These are phyloP conservation scores for Thamnophis sirtalis DNA, from an alignment of 2,113 vertebrate species.

Conservation along the genomic window DNA sequence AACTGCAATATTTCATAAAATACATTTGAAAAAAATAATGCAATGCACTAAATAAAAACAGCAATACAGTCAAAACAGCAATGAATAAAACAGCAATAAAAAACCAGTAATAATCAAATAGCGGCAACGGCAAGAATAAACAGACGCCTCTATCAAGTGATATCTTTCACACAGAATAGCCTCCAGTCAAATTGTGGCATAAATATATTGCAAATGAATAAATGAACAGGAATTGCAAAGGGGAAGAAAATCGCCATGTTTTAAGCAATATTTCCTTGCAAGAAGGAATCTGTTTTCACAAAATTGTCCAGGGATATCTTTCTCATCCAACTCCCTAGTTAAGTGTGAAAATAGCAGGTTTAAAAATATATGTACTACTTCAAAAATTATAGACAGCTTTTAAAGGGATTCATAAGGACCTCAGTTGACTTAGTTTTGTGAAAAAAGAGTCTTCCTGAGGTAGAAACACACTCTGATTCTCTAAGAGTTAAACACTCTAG, in stretches of 20 bases:
- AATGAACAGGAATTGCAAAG: neutral
- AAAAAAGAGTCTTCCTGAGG: neutral
- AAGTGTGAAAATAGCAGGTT: neutral
- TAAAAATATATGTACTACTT: neutral
- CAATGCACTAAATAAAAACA: neutral
- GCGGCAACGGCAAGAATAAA: neutral
- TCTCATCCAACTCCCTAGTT: neutral
- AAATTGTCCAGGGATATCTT: neutral
- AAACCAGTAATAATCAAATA: neutral
- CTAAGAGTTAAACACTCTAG: neutral
- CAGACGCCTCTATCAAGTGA: too few relatives aligned
- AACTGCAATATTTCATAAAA: neutral
- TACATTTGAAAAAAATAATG: neutral
- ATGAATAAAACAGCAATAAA: neutral
- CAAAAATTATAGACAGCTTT: neutral
- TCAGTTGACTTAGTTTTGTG: neutral
- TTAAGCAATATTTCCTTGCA: neutral
- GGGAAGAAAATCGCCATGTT: neutral
- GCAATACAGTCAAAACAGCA: neutral
- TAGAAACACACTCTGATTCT: neutral
- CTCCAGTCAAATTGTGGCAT: neutral
- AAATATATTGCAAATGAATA: neutral
- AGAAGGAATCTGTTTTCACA: neutral
- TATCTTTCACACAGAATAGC: neutral
- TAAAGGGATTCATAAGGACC: neutral